Evolutionary conservation across 2,797 vertebrate species (phyloP).

Genomic region (Tenualosa thibaudeaui): DNA sequence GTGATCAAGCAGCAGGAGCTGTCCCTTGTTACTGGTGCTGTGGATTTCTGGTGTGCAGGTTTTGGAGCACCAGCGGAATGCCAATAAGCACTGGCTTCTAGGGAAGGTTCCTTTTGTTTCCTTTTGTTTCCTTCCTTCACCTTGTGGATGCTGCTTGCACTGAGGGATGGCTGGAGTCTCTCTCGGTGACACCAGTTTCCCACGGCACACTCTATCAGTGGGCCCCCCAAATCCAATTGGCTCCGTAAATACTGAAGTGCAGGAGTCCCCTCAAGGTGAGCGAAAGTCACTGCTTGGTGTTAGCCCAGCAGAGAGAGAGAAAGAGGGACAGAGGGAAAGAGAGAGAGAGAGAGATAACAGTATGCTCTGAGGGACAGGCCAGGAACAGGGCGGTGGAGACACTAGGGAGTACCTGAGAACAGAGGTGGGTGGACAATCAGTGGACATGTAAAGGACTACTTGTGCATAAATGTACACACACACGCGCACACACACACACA

Average conservation of each 20-base stretch:
- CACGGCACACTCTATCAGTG: neutral
- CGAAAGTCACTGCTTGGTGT: neutral
- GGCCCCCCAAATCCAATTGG: neutral
- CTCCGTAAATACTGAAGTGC: neutral
- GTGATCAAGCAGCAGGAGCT: neutral
- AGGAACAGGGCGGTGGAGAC: neutral
- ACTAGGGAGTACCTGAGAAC: neutral
- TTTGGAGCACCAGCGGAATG: neutral
- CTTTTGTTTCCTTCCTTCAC: neutral
- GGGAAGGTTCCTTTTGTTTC: neutral
- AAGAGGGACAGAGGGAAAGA: neutral
- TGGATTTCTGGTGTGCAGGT: neutral
- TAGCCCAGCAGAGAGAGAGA: neutral
- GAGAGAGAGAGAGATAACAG: neutral
- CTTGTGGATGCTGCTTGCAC: neutral
- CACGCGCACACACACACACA: neutral
- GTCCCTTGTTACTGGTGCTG: neutral
- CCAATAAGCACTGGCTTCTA: neutral
- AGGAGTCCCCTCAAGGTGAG: neutral
- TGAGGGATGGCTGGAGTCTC: neutral
- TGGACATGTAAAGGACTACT: neutral
- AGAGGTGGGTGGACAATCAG: neutral
- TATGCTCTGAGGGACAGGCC: neutral
- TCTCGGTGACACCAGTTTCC: neutral
- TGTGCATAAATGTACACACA: neutral